phyloP scores from a whole-genome alignment of 1,140 invertebrate genomes.

The Listronotus bonariensis region DNA sequence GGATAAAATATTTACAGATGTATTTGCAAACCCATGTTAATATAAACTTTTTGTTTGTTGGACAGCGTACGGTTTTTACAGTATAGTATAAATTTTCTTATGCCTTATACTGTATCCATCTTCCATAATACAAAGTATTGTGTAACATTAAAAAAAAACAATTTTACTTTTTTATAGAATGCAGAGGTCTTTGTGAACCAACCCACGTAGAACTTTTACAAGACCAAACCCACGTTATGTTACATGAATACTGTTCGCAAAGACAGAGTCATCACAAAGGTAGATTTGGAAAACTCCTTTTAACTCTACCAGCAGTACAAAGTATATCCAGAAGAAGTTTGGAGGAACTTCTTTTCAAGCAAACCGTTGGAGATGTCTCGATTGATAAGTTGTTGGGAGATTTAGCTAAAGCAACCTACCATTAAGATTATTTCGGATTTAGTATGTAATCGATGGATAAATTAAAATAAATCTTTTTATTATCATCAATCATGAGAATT shows the following conservation, averaged over 20 bases:
- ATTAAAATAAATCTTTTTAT: neutral
- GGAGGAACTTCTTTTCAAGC: slow-evolving; percentile 71
- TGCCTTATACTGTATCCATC: too few species aligned
- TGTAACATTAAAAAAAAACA: too few species aligned
- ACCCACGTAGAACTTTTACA: slow-evolving; percentile 71
- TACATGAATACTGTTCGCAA: slow-evolving; percentile 67
- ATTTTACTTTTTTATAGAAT: slow-evolving; percentile 61
- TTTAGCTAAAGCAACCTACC: slow-evolving; percentile 58
- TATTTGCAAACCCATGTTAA: too few species aligned
- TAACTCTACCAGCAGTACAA: slow-evolving; percentile 68
- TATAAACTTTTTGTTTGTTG: too few species aligned
- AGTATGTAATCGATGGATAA: neutral
- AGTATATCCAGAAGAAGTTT: slow-evolving; percentile 61
- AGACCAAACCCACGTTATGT: slow-evolving; percentile 76
- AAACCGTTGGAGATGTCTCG: slow-evolving; percentile 71
- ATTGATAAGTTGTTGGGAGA: slow-evolving; percentile 71
- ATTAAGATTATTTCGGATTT: slow-evolving; percentile 2
- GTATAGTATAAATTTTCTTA: too few species aligned
- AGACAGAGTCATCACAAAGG: slow-evolving; percentile 58
- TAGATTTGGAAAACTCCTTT: slow-evolving; percentile 69
- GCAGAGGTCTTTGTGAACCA: slow-evolving; percentile 65
- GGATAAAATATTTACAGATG: too few species aligned
- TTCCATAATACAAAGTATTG: too few species aligned
- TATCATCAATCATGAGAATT: too few species aligned
- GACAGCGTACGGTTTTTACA: neutral